Percentiles rank a stretch among this genome's conserved stretches.
phyloP scores from a whole-genome alignment of 2,888 invertebrate genomes.

The Andrena camellia region DNA sequence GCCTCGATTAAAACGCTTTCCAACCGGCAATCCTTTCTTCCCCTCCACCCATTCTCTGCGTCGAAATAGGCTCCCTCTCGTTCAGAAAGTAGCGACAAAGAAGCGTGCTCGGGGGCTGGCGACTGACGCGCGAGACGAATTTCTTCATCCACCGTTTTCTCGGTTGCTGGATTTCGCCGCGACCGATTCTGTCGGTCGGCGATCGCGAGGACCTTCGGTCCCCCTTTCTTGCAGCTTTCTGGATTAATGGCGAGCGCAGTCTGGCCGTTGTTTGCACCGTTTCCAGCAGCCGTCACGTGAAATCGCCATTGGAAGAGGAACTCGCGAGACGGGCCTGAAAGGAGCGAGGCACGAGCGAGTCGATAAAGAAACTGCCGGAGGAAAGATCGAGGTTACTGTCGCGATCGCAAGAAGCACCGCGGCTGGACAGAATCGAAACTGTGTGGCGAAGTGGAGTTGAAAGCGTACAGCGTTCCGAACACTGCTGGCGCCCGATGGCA shows the following conservation, averaged over 20 bases:
- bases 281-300: slow-evolving; percentile 7
- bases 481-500: too few relatives aligned
- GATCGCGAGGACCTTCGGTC: slow-evolving; percentile 4
- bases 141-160: slow-evolving; percentile 1
- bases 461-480: neutral
- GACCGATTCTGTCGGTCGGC: slow-evolving; percentile 14
- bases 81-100: neutral
- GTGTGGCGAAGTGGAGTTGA: neutral
- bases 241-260: slow-evolving; percentile 31
- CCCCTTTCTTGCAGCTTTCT: slow-evolving; percentile 10
- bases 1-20: slow-evolving; percentile 12
- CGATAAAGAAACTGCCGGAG: neutral
- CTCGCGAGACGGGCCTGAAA: neutral
- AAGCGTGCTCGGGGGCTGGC: neutral
- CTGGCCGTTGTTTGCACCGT: slow-evolving; percentile 11
- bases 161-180: neutral
- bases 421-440: neutral
- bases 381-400: neutral
- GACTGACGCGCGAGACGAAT: slow-evolving; percentile 43
- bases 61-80: neutral
- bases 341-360: neutral
- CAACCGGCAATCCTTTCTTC: neutral
- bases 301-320: slow-evolving; percentile 10
- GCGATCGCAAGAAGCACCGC: neutral
- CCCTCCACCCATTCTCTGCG: neutral